Evolutionary conservation across 2,113 vertebrate species (phyloP).

Genomic region (Corythornis madagascariensis): DNA sequence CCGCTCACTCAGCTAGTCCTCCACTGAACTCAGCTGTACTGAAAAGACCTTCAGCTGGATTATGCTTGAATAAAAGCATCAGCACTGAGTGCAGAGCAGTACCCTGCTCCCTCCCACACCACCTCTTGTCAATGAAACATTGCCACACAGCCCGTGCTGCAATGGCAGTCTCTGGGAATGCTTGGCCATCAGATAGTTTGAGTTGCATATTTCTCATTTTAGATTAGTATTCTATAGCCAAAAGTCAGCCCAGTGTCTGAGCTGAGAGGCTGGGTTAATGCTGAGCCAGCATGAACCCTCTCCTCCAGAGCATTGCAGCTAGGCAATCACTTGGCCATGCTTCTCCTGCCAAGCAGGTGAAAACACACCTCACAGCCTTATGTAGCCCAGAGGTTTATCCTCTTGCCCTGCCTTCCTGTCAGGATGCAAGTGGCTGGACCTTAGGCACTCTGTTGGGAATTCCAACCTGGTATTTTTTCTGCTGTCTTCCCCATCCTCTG

Average conservation of each 20-base stretch:
- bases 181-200: background rate
- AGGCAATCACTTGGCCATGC: background rate
- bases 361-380: background rate
- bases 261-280: background rate
- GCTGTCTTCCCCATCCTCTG: background rate
- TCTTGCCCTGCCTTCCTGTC: background rate
- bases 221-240: background rate
- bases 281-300: background rate
- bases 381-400: background rate
- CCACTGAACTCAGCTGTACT: slow-evolving; percentile 12
- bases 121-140: fast-evolving
- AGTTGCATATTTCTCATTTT: background rate
- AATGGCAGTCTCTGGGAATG: background rate
- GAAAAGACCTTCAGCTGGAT: slow-evolving; percentile 49
- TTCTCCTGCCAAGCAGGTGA: background rate
- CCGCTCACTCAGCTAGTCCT: slow-evolving; percentile 35
- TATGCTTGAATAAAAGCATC: slow-evolving; percentile 13
- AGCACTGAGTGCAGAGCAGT: background rate
- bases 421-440: background rate
- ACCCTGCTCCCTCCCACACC: background rate
- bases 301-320: background rate
- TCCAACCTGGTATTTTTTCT: background rate
- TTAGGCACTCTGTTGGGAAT: background rate
- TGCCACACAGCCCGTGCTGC: background rate
- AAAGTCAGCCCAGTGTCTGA: background rate